Evolutionary conservation across 2,888 invertebrate genomes (phyloP), one percentile per base, ranked within the genome.

Genomic region (Podabrus alpinus): DNA sequence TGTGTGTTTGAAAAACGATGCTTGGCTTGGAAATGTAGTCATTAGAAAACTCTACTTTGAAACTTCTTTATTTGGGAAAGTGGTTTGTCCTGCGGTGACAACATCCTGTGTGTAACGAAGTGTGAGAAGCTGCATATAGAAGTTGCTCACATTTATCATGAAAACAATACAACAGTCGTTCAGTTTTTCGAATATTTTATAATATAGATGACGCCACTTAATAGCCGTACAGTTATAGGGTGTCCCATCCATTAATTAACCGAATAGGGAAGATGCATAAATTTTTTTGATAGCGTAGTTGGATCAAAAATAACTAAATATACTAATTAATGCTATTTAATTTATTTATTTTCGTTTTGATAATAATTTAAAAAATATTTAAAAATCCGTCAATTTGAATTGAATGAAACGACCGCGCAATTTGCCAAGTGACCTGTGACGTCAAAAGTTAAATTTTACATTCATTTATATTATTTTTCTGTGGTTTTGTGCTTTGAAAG

Each of bases 41-140:
- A 67, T 59, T 17, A 59, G 25, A 67, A 71, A 60, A 67, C 15
- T 15, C 60, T 17, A 66, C 59, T 67, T 67, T n/a, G 25, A 16
- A 64, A 60, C 59, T 67, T 61, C 71, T 67, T 71, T 71, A 71
- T 71, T 71, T 71, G 60, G 60, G 16, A 45, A 60, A 67, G 64
- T 64, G 70, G 29, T 61, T 66, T 61, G 21, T 71, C 66, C 71
- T 71, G 62, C 59, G 66, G 15, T 66, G 66, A 66, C 71, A 24
- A 71, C 67, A 66, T 71, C 17, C 62, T 71, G 60, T 15, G 60
- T 24, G 59, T 24, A 61, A 59, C 60, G 24, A 21, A 71, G 71
- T 25, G 60, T 66, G 24, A 66, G 17, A 67, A 71, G 17, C 24
- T 59, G 71, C 71, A 66, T 59, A 59, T 24, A 24, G 16, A 19